A percentile compares a stretch with the other conserved stretches of the same genome.
Conservation (phyloP, 2,113 vertebrate species). For the Clarias macrocephalus region DNA sequence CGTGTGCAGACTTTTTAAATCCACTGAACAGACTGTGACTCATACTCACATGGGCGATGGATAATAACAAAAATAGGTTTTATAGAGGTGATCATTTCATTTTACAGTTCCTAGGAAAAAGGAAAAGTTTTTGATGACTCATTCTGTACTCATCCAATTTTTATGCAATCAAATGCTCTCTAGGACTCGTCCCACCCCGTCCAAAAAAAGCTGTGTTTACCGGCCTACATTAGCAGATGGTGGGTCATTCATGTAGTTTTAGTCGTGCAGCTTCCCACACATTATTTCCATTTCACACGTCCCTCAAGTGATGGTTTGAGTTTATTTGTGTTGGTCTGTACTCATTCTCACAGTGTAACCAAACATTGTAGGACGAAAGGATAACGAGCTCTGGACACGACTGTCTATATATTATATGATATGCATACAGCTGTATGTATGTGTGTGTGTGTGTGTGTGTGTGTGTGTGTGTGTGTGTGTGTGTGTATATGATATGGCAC, state of each 20-base stretch:
- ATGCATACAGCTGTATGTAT: background rate
- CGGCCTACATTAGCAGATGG: conserved; percentile 5
- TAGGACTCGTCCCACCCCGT: background rate
- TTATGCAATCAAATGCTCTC: background rate
- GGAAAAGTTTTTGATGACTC: background rate
- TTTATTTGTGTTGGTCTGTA: background rate
- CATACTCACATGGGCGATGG: background rate
- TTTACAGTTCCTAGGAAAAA: background rate
- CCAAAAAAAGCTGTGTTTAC: background rate
- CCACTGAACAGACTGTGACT: background rate
- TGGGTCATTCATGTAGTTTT: background rate
- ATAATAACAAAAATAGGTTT: background rate
- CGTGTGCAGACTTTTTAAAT: background rate
- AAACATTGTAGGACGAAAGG: background rate
- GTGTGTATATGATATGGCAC: background rate
- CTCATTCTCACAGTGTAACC: background rate
- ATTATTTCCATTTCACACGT: background rate
- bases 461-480: no score
- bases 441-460: no score
- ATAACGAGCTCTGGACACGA: background rate
- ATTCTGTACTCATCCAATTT: background rate
- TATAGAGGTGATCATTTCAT: background rate
- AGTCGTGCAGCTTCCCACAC: background rate
- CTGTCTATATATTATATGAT: background rate
- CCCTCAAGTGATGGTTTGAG: background rate